Conservation (phyloP, 2,113 vertebrate species). For the Thalassarche chlororhynchos region DNA sequence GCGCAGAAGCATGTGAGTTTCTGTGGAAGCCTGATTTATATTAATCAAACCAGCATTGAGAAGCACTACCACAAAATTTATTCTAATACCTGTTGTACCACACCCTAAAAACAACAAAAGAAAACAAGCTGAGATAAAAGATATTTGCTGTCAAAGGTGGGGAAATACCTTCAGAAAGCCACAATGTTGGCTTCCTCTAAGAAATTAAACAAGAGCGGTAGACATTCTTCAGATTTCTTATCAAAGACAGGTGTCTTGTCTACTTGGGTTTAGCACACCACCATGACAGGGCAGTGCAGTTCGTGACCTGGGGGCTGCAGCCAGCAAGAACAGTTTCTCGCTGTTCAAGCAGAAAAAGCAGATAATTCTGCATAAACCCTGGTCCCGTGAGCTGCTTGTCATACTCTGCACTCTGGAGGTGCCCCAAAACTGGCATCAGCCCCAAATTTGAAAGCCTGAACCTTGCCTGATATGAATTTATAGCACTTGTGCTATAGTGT, state of each 20-base stretch:
- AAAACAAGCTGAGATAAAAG: conserved; percentile 12
- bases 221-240: neutral
- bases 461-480: neutral
- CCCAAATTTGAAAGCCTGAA: neutral
- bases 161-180: neutral
- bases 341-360: neutral
- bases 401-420: neutral
- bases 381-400: neutral
- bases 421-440: neutral
- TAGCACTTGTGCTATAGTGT: neutral
- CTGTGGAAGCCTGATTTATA: neutral
- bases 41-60: neutral
- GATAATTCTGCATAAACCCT: neutral
- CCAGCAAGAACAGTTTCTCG: neutral
- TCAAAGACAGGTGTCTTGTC: neutral
- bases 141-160: neutral
- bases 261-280: neutral
- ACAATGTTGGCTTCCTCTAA: neutral
- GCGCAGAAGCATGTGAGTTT: neutral
- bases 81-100: neutral
- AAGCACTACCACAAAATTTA: neutral
- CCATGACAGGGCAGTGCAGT: neutral
- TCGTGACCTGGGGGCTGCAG: neutral
- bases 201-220: neutral
- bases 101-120: neutral